These are phyloP conservation scores for Stegana nigrithorax DNA, from an alignment of 2,888 invertebrate species.

Conservation along the genomic window DNA sequence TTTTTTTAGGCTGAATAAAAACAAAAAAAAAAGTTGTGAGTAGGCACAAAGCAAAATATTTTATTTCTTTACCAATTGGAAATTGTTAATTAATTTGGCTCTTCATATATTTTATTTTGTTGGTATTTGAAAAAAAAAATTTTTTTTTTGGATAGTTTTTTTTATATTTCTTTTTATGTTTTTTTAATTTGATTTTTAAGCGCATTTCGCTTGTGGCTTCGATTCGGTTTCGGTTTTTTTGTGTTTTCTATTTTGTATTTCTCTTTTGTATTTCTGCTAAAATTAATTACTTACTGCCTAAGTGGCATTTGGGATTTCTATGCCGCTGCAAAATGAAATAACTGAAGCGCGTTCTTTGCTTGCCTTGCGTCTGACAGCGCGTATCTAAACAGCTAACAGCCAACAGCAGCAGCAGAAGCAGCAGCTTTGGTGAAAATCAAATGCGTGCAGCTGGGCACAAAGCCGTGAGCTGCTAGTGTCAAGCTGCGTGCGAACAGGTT, in stretches of 20 bases:
- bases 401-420: constrained; percentile 25
- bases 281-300: constrained; percentile 3
- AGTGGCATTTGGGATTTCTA: not conserved
- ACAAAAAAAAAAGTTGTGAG: not conserved
- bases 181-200: not conserved
- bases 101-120: too few relatives aligned
- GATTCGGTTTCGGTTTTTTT: not conserved
- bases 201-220: not conserved
- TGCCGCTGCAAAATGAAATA: not conserved
- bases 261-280: not conserved
- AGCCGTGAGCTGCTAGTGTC: too few relatives aligned
- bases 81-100: constrained; percentile 52
- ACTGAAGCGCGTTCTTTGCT: not conserved
- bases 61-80: constrained; percentile 26
- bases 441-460: too few relatives aligned
- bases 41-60: not conserved
- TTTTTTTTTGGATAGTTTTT: not conserved
- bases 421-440: not conserved
- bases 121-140: constrained; percentile 1
- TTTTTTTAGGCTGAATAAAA: not conserved
- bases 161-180: not conserved
- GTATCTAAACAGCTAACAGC: constrained; percentile 3
- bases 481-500: too few relatives aligned
- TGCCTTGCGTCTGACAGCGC: not conserved
- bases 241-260: too few relatives aligned